Percentiles rank a stretch among this genome's conserved stretches.
phyloP scores from a whole-genome alignment of 1,140 invertebrate species.

The Aphaenogaster ashmeadi region DNA sequence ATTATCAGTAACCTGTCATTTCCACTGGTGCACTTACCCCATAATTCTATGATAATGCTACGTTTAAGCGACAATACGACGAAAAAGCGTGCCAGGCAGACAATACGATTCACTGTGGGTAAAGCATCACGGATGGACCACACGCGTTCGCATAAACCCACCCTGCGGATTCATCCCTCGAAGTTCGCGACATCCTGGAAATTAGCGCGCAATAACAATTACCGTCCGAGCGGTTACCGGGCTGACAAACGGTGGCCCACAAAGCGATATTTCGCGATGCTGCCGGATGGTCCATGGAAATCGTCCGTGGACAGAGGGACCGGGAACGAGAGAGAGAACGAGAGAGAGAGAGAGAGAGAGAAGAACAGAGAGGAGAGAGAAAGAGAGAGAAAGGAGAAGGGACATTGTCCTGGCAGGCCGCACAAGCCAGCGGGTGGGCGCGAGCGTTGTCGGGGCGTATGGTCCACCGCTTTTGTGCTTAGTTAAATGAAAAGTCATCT shows the following conservation, averaged over 20 bases:
- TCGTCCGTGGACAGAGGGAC: conserved; percentile 33
- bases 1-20: conserved; percentile 11
- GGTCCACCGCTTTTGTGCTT: conserved; percentile 69
- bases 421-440: conserved; percentile 73
- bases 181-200: conserved; percentile 58
- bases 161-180: neutral
- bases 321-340: neutral
- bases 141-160: conserved; percentile 14
- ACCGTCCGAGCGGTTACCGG: conserved; percentile 50
- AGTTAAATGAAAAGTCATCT: conserved; percentile 80
- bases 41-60: conserved; percentile 8
- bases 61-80: neutral
- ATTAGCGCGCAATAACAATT: conserved; percentile 79
- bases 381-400: conserved; percentile 41
- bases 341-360: conserved; percentile 2
- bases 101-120: conserved; percentile 22
- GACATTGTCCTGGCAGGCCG: conserved; percentile 69
- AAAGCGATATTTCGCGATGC: conserved; percentile 59
- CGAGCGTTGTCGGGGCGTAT: conserved; percentile 20
- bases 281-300: conserved; percentile 63
- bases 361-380: neutral
- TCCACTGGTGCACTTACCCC: neutral
- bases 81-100: conserved; percentile 16
- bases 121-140: conserved; percentile 36
- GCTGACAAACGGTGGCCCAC: conserved; percentile 70